phyloP scores from a whole-genome alignment of 2,113 vertebrate species.

The Panthera leo region DNA sequence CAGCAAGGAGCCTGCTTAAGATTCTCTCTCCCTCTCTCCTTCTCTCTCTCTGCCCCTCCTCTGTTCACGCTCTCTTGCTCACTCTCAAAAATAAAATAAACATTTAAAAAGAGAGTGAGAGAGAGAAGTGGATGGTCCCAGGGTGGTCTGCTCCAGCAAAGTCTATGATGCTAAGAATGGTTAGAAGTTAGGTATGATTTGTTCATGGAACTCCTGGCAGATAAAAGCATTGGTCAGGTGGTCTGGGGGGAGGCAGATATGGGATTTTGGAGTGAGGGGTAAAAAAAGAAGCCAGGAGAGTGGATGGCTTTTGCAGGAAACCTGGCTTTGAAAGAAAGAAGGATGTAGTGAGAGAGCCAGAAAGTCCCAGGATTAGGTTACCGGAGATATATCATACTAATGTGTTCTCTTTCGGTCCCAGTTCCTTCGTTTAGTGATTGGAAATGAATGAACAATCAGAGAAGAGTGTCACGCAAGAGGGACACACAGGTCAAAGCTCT shows the following conservation, averaged over 20 bases:
- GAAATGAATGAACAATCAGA: slow-evolving; percentile 71
- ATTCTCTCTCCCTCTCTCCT: too few species aligned
- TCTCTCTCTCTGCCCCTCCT: too few species aligned
- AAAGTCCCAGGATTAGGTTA: neutral
- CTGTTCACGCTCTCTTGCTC: too few species aligned
- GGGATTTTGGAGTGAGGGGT: neutral
- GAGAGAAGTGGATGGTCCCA: neutral
- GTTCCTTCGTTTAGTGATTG: slow-evolving; percentile 22
- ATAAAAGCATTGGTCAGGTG: neutral
- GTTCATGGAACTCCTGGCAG: neutral
- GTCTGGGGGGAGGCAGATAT: neutral
- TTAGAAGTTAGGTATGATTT: neutral
- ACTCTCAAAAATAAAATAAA: too few species aligned
- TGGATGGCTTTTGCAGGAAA: neutral
- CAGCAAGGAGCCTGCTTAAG: too few species aligned
- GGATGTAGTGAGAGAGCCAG: neutral
- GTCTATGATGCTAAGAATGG: neutral
- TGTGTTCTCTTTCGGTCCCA: neutral
- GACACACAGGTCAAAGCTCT: slow-evolving; percentile 17
- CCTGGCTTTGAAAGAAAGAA: neutral
- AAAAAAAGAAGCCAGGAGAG: neutral
- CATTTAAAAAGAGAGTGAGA: too few species aligned
- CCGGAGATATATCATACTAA: neutral
- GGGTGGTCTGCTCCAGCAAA: neutral
- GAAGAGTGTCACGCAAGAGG: slow-evolving; percentile 50